phyloP scores from a whole-genome alignment of 35 echinoderm and acorn worm species.

The Ophiothrix spiculata region DNA sequence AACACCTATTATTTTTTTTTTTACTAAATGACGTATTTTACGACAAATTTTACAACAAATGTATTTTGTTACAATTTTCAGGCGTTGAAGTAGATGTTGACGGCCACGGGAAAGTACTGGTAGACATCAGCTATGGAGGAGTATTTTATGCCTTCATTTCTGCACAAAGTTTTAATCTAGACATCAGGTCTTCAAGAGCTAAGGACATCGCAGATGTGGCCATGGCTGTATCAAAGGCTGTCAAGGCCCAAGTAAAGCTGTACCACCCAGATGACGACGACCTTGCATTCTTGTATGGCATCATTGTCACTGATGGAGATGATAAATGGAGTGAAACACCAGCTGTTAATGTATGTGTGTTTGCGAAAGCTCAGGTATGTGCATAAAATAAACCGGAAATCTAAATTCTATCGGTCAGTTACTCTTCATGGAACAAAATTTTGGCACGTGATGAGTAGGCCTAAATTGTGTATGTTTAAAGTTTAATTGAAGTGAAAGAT shows the following conservation, averaged over 20 bases:
- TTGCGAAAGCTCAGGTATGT: slow-evolving; percentile 79
- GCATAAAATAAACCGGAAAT: too few relatives aligned
- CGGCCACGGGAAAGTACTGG: slow-evolving; percentile 50
- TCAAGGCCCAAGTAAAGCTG: slow-evolving; percentile 39
- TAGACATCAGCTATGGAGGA: slow-evolving; percentile 94
- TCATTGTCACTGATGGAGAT: slow-evolving; percentile 81
- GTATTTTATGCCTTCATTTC: slow-evolving; percentile 85
- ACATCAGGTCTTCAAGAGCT: slow-evolving; percentile 37
- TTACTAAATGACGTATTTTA: too few relatives aligned
- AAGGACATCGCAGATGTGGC: slow-evolving; percentile 36
- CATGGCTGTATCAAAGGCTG: slow-evolving; percentile 68
- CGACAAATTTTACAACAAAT: too few relatives aligned
- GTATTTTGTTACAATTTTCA: too few relatives aligned
- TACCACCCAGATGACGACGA: slow-evolving; percentile 81
- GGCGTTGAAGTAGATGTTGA: slow-evolving; percentile 71
- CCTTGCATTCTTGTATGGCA: slow-evolving; percentile 81
- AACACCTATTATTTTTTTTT: too few relatives aligned
- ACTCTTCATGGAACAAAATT: too few relatives aligned
- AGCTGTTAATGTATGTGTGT: slow-evolving; percentile 79
- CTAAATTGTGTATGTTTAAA: too few relatives aligned
- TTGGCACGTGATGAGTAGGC: too few relatives aligned
- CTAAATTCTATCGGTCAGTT: too few relatives aligned
- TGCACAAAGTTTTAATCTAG: slow-evolving; percentile 48
- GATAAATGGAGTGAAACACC: slow-evolving; percentile 63
- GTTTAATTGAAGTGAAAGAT: too few relatives aligned